Evolutionary conservation across 2,797 vertebrate species (phyloP).

Genomic region (Acipenser oxyrinchus): DNA sequence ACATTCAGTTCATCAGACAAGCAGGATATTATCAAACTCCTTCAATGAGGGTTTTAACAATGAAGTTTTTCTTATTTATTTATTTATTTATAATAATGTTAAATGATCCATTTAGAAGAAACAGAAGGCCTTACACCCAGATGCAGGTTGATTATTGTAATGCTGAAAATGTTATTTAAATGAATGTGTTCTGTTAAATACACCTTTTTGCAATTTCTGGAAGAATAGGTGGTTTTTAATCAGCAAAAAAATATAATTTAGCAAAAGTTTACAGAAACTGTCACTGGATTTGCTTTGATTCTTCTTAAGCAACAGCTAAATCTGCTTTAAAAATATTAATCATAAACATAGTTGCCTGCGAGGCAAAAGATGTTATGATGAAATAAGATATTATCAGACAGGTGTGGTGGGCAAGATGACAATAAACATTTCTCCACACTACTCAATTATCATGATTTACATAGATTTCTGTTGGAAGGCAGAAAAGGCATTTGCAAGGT

Average conservation of each 20-base stretch:
- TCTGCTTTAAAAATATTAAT: constrained; percentile 60
- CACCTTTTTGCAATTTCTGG: not conserved
- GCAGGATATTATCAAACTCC: too few relatives aligned
- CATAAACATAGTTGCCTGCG: constrained; percentile 46
- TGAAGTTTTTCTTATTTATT: too few relatives aligned
- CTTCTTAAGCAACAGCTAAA: constrained; percentile 35
- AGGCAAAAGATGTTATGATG: constrained; percentile 49
- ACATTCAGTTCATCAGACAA: too few relatives aligned
- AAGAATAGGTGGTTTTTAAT: not conserved
- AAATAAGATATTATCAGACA: constrained; percentile 56
- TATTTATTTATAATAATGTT: too few relatives aligned
- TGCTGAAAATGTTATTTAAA: too few relatives aligned
- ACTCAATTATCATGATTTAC: constrained; percentile 43
- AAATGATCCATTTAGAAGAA: too few relatives aligned
- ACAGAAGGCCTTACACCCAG: too few relatives aligned
- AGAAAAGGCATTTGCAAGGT: constrained; percentile 22
- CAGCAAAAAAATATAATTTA: constrained; percentile 1
- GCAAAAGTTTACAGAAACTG: constrained; percentile 9
- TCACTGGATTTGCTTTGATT: constrained; percentile 24
- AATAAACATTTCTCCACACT: constrained; percentile 35
- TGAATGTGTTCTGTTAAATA: too few relatives aligned
- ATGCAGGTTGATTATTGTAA: too few relatives aligned
- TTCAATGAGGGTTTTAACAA: too few relatives aligned
- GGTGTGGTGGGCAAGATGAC: constrained; percentile 50
- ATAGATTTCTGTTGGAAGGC: constrained; percentile 35